These are phyloP conservation scores for Hedychridium roseum DNA, from an alignment of 2,888 invertebrate genomes.

Conservation along the genomic window DNA sequence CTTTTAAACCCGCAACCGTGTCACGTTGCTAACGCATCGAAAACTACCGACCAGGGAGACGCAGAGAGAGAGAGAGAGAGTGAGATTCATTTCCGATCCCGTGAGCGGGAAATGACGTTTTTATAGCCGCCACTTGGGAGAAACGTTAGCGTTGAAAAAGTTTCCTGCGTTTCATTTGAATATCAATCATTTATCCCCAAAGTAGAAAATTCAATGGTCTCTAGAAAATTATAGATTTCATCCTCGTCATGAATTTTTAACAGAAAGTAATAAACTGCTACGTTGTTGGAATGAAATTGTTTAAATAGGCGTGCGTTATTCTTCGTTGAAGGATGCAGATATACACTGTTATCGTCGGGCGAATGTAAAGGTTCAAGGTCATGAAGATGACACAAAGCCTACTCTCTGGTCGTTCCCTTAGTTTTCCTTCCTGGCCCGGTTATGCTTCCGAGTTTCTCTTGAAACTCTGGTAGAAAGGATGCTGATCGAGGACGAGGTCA, in stretches of 20 bases:
- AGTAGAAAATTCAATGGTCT: no score
- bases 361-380: conserved; percentile 41
- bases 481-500: conserved; percentile 36
- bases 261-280: no score
- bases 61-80: not conserved
- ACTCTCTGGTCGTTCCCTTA: conserved; percentile 11
- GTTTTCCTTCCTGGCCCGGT: conserved; percentile 5
- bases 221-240: not conserved
- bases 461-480: conserved; percentile 25
- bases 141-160: not conserved
- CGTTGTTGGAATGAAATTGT: no score
- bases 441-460: conserved; percentile 20
- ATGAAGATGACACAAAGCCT: conserved; percentile 30
- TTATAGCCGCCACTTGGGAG: not conserved
- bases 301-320: no score
- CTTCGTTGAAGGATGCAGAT: no score
- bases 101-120: not conserved
- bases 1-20: no score
- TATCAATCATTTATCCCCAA: no score
- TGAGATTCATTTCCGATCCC: not conserved
- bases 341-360: no score
- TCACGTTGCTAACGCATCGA: no score
- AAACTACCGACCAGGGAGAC: no score
- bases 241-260: not conserved
- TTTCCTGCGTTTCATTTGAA: no score